Evolutionary conservation across 2,888 invertebrate species (phyloP).

Genomic region (Cephus nigrinus): DNA sequence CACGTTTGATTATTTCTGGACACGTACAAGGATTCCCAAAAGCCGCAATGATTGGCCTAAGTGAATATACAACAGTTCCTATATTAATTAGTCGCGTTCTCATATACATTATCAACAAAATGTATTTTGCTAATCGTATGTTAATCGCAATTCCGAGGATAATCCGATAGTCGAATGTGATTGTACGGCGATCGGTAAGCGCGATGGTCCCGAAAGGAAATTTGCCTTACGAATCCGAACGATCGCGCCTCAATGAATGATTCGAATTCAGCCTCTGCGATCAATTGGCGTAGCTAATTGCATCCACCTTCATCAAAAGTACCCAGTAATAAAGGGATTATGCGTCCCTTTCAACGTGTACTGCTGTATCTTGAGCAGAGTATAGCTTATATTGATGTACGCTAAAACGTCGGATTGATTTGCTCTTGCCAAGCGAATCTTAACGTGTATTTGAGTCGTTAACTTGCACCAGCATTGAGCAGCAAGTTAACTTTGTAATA

Average conservation of each 20-base stretch:
- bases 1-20: background rate
- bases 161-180: background rate
- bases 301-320: background rate
- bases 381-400: background rate
- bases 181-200: background rate
- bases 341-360: background rate
- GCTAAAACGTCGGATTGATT: slow-evolving; percentile 11
- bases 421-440: slow-evolving; percentile 27
- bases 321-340: background rate
- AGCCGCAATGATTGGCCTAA: background rate
- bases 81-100: background rate
- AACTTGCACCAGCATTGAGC: slow-evolving; percentile 41
- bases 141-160: background rate
- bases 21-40: background rate
- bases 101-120: background rate
- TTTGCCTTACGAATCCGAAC: background rate
- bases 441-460: slow-evolving; percentile 23
- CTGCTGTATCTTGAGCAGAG: background rate
- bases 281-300: background rate
- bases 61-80: background rate
- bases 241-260: slow-evolving; percentile 19
- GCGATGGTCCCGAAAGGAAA: background rate
- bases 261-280: slow-evolving; percentile 12
- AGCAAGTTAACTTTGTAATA: background rate
- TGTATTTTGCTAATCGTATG: background rate